Evolutionary conservation across 2,113 vertebrate species (phyloP).

Genomic region (Saguinus midas): DNA sequence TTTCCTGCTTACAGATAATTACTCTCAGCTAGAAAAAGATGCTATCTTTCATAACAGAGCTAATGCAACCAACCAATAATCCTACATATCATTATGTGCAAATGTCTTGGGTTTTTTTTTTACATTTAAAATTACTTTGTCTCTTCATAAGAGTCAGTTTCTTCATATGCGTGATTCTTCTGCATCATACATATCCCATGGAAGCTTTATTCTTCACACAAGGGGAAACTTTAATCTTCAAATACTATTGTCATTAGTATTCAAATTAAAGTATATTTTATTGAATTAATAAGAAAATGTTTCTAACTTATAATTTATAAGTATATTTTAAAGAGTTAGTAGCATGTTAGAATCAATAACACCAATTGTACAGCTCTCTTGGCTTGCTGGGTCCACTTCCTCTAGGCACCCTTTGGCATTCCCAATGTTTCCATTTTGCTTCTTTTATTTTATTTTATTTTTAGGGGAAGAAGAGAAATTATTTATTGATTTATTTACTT

Average conservation of each 20-base stretch:
- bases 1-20: conserved; percentile 55
- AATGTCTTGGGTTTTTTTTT: not conserved
- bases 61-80: conserved; percentile 1
- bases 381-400: not conserved
- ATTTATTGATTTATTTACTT: too few relatives aligned
- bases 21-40: conserved; percentile 20
- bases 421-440: not conserved
- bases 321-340: not conserved
- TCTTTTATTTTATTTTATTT: not conserved
- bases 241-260: not conserved
- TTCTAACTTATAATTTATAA: conserved; percentile 15
- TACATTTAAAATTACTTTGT: conserved; percentile 27
- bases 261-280: not conserved
- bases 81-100: conserved; percentile 14
- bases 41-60: not conserved
- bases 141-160: not conserved
- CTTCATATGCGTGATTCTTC: not conserved
- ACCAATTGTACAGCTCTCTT: not conserved
- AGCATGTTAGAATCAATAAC: not conserved
- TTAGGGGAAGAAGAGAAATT: not conserved
- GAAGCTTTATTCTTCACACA: not conserved
- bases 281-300: not conserved
- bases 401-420: not conserved
- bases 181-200: not conserved
- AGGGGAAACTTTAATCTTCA: not conserved